Evolutionary conservation across 2,888 invertebrate species (phyloP), one percentile per base, ranked within the genome.

Genomic region (Erebia palarica): DNA sequence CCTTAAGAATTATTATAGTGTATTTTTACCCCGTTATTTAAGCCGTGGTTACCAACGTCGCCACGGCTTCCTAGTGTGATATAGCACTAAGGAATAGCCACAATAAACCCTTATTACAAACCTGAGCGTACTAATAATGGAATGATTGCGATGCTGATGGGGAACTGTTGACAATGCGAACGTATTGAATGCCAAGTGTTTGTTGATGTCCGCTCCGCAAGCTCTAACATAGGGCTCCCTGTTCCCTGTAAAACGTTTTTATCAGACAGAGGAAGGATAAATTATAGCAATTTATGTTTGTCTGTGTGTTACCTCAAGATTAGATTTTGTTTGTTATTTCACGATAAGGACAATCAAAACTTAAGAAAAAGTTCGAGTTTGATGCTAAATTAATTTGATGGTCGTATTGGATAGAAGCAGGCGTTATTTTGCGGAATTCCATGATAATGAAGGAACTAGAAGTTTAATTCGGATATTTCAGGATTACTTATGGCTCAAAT

Each of bases 401-500:
- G 0, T 36, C 36, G 5, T 36, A 36, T 36, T 36, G n/a, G n/a
- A n/a, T n/a, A n/a, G n/a, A n/a, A n/a, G n/a, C n/a, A n/a, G n/a
- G n/a, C n/a, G n/a, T n/a, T n/a, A n/a, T n/a, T n/a, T n/a, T n/a
- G n/a, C n/a, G n/a, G n/a, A n/a, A n/a, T n/a, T n/a, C n/a, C n/a
- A n/a, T n/a, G n/a, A n/a, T n/a, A n/a, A n/a, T n/a, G n/a, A n/a
- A n/a, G n/a, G n/a, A n/a, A n/a, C n/a, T n/a, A n/a, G n/a, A n/a
- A n/a, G n/a, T n/a, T n/a, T n/a, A n/a, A n/a, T n/a, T n/a, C n/a
- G n/a, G n/a, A n/a, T 7, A 36, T 36, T 36, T 36, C 36, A 36
- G 36, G 36, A 36, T 36, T 82, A 79, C 81, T 84, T 81, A 77
- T 78, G 75, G 76, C 78, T 27, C 27, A 27, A 27, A 3, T 27